Evolutionary conservation across 2,797 vertebrate species (phyloP).

Genomic region (Hybognathus amarus): DNA sequence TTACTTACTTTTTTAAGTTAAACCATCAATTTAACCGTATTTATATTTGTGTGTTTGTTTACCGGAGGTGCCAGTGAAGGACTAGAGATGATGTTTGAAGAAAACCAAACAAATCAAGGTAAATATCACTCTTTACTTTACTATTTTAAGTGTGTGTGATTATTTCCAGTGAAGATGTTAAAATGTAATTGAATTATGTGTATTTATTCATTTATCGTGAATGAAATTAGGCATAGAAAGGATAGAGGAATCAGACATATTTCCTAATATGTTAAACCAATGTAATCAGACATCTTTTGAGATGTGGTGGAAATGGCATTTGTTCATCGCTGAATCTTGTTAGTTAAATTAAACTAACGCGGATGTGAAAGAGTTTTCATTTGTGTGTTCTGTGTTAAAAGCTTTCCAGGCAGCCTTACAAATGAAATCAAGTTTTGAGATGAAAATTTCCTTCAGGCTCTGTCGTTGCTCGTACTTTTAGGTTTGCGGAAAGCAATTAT

Average conservation of each 20-base stretch:
- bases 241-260: not conserved
- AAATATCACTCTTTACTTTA: not conserved
- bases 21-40: not conserved
- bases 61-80: not conserved
- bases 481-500: not conserved
- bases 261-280: not conserved
- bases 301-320: not conserved
- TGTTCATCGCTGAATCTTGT: not conserved
- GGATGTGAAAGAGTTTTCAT: not conserved
- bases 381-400: constrained; percentile 1
- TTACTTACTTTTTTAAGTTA: no score
- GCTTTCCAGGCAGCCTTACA: not conserved
- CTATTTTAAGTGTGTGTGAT: not conserved
- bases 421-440: not conserved
- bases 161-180: not conserved
- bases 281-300: not conserved
- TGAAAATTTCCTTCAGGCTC: not conserved
- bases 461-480: not conserved
- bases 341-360: not conserved
- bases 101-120: not conserved
- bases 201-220: not conserved
- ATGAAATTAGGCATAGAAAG: not conserved
- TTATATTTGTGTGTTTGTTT: not conserved
- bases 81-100: not conserved
- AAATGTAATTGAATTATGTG: not conserved